Base-by-base conservation (phyloP, 2,113 vertebrate species). In the Oenanthe oenanthe region DNA sequence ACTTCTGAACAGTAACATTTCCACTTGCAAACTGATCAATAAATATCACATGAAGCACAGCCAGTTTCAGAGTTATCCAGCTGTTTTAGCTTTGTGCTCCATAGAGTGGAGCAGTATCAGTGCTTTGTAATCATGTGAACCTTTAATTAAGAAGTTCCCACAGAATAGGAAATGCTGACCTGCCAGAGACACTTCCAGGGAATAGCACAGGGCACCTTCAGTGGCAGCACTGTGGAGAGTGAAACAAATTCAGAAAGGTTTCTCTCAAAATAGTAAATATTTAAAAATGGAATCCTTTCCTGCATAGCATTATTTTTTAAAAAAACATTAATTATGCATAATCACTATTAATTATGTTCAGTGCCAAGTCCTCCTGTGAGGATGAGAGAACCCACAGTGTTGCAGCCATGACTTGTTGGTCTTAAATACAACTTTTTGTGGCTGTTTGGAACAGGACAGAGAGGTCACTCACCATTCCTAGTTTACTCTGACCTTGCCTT, bases 61-160 rank as follows among this genome's bases (percentile, higher is more conserved):
- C 17, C 40, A 29, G 17, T 29, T 6, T 28, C 22, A 26, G 31
- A 38, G 48, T 56, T 67, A 7, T 4, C 13, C 82, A 81, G 65
- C n/a, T 83, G 80, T 4, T 86, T 54, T 26, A 20, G 53, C 28
- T 74, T 79, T 79, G 34, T 71, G 50, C 80, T 85, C 5, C n/a
- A 11, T 3, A 25, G 79, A 74, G 19, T 54, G 12, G 79, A 43
- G 63, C 73, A 47, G 17, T 24, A 22, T 65, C 66, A 13, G 3
- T 18, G 78, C 79, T 83, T 82, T 88, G 58, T 72, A 79, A 68
- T 76, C 29, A 34, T 65, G 92, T 54, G 90, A 95, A 84, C 80
- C 63, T 80, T 86, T 76, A 96, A 91, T 93, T 89, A 89, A 76
- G 73, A 38, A 43, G 56, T 93, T 96, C 87, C 84, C 92, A 91